Percentiles rank a stretch among this genome's conserved stretches.
Conservation (phyloP, 2,888 invertebrate species). For the Suillia variegata region DNA sequence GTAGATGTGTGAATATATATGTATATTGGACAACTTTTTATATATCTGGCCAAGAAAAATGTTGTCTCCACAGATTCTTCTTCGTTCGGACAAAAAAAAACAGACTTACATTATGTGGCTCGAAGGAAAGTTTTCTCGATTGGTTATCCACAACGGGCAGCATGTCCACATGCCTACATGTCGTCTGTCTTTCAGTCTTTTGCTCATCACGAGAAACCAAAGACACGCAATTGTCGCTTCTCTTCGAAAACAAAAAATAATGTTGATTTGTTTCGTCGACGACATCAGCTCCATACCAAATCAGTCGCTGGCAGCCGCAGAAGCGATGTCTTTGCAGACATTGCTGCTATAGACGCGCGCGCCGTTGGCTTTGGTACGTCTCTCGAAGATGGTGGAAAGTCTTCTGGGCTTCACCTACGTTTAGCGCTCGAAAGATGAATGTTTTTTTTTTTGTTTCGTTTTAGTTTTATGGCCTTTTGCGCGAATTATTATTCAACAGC, state of each 20-base stretch:
- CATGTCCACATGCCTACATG: not conserved
- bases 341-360: too few relatives aligned
- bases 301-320: not conserved
- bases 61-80: too few relatives aligned
- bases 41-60: too few relatives aligned
- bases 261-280: slow-evolving; percentile 1
- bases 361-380: too few relatives aligned
- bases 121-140: slow-evolving; percentile 1
- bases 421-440: not conserved
- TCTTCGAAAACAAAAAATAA: not conserved
- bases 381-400: not conserved
- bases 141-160: not conserved
- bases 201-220: not conserved
- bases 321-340: not conserved
- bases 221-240: not conserved
- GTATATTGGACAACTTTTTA: too few relatives aligned
- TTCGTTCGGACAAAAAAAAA: too few relatives aligned
- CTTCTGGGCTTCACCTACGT: not conserved
- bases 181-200: too few relatives aligned
- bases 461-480: not conserved
- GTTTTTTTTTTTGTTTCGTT: too few relatives aligned
- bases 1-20: too few relatives aligned
- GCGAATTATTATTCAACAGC: slow-evolving; percentile 5
- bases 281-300: not conserved
- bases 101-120: not conserved